phyloP scores from a whole-genome alignment of 2,888 invertebrate genomes.

The Spilosoma lubricipeda region DNA sequence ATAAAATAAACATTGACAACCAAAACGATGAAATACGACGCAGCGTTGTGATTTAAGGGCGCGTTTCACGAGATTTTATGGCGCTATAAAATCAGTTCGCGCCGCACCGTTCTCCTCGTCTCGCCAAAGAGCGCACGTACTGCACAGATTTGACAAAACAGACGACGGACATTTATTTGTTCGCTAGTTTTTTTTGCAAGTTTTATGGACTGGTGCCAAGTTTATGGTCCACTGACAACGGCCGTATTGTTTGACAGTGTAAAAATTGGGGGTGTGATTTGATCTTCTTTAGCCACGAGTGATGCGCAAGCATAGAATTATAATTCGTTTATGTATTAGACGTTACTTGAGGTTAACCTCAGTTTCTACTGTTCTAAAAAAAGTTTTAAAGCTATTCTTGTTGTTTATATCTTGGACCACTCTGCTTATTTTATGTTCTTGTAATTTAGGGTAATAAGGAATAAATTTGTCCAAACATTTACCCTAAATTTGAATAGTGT shows the following conservation, averaged over 20 bases:
- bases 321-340: neutral
- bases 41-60: slow-evolving; percentile 84
- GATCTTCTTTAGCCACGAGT: slow-evolving; percentile 59
- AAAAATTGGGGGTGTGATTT: slow-evolving; percentile 65
- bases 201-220: slow-evolving; percentile 84
- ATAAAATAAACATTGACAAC: slow-evolving; percentile 87
- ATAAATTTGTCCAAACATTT: neutral
- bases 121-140: slow-evolving; percentile 74
- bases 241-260: slow-evolving; percentile 72
- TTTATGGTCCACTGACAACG: slow-evolving; percentile 78
- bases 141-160: slow-evolving; percentile 85
- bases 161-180: slow-evolving; percentile 84
- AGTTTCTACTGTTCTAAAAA: neutral
- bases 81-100: slow-evolving; percentile 84
- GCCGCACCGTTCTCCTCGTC: slow-evolving; percentile 55
- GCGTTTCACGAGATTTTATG: slow-evolving; percentile 85
- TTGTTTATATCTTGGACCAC: no score
- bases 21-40: slow-evolving; percentile 86
- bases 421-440: no score
- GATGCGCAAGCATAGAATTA: slow-evolving; percentile 21
- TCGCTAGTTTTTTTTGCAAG: slow-evolving; percentile 79
- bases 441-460: neutral
- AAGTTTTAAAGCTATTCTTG: neutral
- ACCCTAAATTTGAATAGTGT: neutral
- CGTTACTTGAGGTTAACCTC: neutral